Evolutionary conservation across 2,797 vertebrate genomes (phyloP).

Genomic region (Tenualosa ilisha): DNA sequence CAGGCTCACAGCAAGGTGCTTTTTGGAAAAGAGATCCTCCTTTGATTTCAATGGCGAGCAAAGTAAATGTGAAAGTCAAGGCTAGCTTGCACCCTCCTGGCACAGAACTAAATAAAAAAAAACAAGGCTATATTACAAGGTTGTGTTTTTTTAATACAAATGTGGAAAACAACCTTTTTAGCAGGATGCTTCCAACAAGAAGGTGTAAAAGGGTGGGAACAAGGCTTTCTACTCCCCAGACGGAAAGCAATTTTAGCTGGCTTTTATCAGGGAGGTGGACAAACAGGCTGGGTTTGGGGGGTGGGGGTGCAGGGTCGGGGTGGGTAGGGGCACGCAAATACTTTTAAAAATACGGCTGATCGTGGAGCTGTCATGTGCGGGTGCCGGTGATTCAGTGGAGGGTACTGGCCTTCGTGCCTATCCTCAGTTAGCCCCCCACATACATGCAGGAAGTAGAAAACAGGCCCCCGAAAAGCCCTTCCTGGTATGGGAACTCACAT

Average conservation of each 20-base stretch:
- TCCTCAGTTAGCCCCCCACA: slow-evolving; percentile 40
- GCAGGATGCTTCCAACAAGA: not conserved
- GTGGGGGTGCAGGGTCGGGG: not conserved
- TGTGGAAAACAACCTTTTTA: not conserved
- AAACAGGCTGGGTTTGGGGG: not conserved
- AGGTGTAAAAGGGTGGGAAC: not conserved
- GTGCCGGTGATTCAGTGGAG: slow-evolving; percentile 28
- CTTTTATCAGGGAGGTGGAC: not conserved
- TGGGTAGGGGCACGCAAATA: not conserved
- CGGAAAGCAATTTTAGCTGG: not conserved
- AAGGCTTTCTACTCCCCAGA: not conserved
- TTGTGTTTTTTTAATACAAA: not conserved
- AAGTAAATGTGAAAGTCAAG: not conserved
- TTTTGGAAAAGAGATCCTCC: not conserved
- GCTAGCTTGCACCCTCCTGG: not conserved
- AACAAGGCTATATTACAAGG: slow-evolving; percentile 10
- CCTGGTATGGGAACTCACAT: slow-evolving; percentile 44
- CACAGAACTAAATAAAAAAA: not conserved
- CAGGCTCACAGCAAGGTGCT: not conserved
- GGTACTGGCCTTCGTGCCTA: slow-evolving; percentile 32
- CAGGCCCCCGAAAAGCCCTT: slow-evolving; percentile 45
- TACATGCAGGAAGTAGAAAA: slow-evolving; percentile 44
- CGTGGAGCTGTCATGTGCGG: slow-evolving; percentile 49
- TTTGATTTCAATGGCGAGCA: not conserved
- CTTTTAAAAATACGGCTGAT: slow-evolving; percentile 46